These are phyloP conservation scores for Circaetus cinerascens DNA, from an alignment of 2,113 vertebrate species.

Conservation along the genomic window DNA sequence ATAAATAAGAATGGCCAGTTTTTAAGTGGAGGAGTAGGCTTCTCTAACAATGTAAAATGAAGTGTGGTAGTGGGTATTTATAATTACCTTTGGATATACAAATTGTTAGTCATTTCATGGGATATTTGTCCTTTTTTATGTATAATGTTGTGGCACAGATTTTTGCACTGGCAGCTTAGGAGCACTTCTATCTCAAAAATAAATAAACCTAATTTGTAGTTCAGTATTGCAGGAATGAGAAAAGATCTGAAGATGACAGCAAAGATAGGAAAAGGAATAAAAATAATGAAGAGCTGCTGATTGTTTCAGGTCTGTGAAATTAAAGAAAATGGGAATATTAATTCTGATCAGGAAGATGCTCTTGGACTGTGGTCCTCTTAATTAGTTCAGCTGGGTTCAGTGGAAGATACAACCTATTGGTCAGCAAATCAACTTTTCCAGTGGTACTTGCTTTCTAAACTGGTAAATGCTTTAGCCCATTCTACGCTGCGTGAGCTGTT, in stretches of 20 bases:
- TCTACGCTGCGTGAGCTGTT: neutral
- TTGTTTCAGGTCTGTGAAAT: neutral
- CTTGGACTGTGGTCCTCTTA: neutral
- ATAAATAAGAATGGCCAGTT: too few relatives aligned
- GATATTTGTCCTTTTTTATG: neutral
- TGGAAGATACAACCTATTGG: neutral
- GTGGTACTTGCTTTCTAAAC: neutral
- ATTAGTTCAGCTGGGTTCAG: neutral
- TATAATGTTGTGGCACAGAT: conserved; percentile 13
- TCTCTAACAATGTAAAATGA: too few relatives aligned
- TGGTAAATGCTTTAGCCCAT: neutral
- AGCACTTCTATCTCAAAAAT: neutral
- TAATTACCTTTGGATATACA: neutral
- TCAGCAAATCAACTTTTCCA: neutral
- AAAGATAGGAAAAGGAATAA: neutral
- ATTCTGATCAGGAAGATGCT: neutral
- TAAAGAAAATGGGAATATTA: neutral
- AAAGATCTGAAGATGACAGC: neutral
- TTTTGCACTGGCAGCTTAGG: neutral
- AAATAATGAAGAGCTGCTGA: neutral
- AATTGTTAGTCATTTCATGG: neutral
- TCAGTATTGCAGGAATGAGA: neutral
- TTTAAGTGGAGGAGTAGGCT: too few relatives aligned
- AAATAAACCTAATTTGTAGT: neutral
- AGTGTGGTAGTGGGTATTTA: too few relatives aligned